A percentile compares a stretch with the other conserved stretches of the same genome.
Evolutionary conservation across 2,888 invertebrate species (phyloP).

Genomic region (Gisinianus flammeolus): DNA sequence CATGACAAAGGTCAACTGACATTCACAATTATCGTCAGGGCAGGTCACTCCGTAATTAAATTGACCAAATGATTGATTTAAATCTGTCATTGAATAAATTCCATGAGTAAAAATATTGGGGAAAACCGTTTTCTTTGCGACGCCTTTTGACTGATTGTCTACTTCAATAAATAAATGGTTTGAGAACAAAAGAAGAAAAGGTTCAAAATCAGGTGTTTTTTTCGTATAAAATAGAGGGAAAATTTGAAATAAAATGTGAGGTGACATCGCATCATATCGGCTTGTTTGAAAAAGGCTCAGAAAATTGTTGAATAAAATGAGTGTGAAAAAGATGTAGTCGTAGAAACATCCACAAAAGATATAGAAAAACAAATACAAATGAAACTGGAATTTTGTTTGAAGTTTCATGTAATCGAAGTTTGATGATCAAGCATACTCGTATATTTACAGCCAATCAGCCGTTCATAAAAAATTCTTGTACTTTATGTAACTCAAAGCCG

Average conservation of each 20-base stretch:
- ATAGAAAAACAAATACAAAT: not conserved
- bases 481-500: no score
- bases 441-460: no score
- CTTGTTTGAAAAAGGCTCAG: not conserved
- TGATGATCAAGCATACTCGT: no score
- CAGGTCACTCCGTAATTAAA: no score
- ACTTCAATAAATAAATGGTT: not conserved
- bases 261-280: not conserved
- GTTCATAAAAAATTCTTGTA: no score
- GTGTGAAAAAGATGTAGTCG: not conserved
- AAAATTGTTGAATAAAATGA: not conserved
- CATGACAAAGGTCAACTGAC: no score
- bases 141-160: no score
- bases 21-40: no score
- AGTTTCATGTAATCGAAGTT: not conserved
- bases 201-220: not conserved
- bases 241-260: not conserved
- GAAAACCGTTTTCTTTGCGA: no score
- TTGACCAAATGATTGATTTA: no score
- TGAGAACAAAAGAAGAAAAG: not conserved
- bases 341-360: not conserved
- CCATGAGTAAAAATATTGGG: no score
- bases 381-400: not conserved
- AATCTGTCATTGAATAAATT: no score
- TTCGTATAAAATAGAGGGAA: not conserved